These are phyloP conservation scores for Glaucomys volans DNA, from an alignment of 2,113 vertebrate species.

Conservation along the genomic window DNA sequence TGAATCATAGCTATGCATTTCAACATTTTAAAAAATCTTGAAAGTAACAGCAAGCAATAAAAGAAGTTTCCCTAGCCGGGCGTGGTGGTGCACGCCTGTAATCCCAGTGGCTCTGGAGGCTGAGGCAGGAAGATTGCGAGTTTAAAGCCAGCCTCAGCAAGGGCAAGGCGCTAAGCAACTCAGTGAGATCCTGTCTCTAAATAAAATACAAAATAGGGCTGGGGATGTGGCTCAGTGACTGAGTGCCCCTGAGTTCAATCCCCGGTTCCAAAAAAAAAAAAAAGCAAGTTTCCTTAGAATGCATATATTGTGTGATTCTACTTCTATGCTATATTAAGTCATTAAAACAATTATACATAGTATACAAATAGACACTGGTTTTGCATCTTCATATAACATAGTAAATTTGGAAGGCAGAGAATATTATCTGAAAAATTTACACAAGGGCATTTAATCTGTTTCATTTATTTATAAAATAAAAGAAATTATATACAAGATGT, in stretches of 20 bases:
- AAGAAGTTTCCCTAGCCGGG: slow-evolving; percentile 2
- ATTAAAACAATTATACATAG: not conserved
- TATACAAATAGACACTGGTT: not conserved
- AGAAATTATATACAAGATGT: not conserved
- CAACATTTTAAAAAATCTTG: not conserved
- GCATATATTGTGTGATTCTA: not conserved
- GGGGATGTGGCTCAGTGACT: no score
- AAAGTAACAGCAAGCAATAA: not conserved
- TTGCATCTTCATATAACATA: not conserved
- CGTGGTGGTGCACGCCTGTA: no score
- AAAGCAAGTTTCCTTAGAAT: not conserved
- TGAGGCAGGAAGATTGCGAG: no score
- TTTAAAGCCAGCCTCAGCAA: no score
- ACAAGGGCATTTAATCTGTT: not conserved
- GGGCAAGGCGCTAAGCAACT: no score
- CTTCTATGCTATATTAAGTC: not conserved
- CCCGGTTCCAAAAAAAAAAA: no score
- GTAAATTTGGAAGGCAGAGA: slow-evolving; percentile 38
- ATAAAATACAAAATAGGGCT: no score
- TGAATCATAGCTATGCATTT: not conserved
- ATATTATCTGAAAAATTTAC: not conserved
- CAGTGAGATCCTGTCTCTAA: no score
- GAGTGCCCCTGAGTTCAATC: no score
- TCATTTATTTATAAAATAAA: not conserved
- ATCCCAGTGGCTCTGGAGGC: no score